A percentile compares a stretch with the other conserved stretches of the same genome.
phyloP scores from a whole-genome alignment of 30 jellyfish, hydroid and myxozoan genomes.

The Turritopsis dohrnii region DNA sequence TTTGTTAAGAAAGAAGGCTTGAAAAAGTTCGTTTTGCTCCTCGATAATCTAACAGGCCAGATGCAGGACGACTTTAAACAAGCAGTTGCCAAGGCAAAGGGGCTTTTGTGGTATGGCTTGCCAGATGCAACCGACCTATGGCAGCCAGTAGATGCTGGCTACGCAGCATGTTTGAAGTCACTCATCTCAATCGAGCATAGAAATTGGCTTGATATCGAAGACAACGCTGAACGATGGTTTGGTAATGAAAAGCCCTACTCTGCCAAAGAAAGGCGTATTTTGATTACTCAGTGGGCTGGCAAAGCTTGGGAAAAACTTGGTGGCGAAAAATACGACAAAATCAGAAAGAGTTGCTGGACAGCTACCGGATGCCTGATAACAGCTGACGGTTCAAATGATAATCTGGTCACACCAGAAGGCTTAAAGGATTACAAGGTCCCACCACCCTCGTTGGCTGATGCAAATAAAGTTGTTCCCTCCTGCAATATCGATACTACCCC shows the following conservation, averaged over 20 bases:
- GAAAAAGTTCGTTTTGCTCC: no score
- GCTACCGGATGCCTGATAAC: constrained; percentile 25
- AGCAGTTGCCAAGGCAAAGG: background rate
- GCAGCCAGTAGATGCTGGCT: no score
- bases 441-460: constrained; percentile 21
- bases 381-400: constrained; percentile 15
- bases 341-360: background rate
- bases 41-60: constrained; percentile 20
- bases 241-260: constrained; percentile 42
- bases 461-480: no score
- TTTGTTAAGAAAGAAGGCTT: constrained; percentile 32
- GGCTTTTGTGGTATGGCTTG: no score
- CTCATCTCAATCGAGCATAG: constrained; percentile 24
- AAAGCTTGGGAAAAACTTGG: constrained; percentile 23
- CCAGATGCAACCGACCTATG: no score
- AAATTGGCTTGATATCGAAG: constrained; percentile 46
- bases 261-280: constrained; percentile 25
- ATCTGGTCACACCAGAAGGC: constrained; percentile 22
- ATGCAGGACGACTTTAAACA: constrained; percentile 21
- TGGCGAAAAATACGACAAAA: constrained; percentile 15
- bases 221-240: constrained; percentile 35
- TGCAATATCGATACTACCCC: no score
- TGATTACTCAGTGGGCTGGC: constrained; percentile 46
- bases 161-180: constrained; percentile 17
- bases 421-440: constrained; percentile 17